These are phyloP conservation scores for Nothoprocta pentlandii DNA, from an alignment of 2,113 vertebrate species.

Conservation along the genomic window DNA sequence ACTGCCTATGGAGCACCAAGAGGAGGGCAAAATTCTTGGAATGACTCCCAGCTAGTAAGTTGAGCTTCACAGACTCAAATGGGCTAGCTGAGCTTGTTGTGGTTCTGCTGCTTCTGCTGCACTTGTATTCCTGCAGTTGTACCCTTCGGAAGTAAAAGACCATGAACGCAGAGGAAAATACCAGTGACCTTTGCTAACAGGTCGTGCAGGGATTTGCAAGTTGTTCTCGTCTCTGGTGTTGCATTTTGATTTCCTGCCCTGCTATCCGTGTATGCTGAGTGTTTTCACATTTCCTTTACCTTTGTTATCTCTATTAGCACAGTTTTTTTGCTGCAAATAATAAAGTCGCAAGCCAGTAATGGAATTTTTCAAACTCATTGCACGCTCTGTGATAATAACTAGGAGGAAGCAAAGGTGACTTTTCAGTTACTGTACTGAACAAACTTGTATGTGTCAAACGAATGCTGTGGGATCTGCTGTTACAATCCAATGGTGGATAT, in stretches of 20 bases:
- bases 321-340: constrained; percentile 4
- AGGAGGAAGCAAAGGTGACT: not conserved
- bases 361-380: constrained; percentile 32
- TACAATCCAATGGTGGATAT: not conserved
- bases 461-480: not conserved
- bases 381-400: not conserved
- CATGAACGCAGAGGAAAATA: not conserved
- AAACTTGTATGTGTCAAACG: not conserved
- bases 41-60: rapidly evolving
- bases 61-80: not conserved
- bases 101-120: not conserved
- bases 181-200: not conserved
- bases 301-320: not conserved
- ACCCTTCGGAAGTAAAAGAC: not conserved
- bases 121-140: not conserved
- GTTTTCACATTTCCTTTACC: not conserved
- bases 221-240: not conserved
- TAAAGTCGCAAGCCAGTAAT: not conserved
- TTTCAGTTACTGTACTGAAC: not conserved
- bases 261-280: not conserved
- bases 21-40: not conserved
- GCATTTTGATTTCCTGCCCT: not conserved
- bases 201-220: not conserved
- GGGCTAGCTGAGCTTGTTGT: not conserved
- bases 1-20: not conserved